Base-by-base conservation (phyloP, 30 jellyfish, hydroid and myxozoan genomes). In the Pelagia noctiluca region DNA sequence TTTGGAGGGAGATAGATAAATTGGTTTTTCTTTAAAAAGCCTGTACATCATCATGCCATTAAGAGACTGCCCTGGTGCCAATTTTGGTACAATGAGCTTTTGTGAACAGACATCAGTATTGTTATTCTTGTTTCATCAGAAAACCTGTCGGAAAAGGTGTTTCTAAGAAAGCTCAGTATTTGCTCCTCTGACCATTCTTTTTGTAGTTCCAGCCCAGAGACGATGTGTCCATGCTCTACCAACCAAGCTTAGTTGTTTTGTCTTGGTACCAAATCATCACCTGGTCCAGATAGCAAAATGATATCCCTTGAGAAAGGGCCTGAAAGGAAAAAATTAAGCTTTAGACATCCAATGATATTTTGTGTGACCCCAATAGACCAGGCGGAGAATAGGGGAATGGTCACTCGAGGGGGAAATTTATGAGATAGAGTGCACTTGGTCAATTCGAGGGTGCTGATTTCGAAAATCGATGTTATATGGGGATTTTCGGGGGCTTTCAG, bases 61-160 rank as follows among this genome's bases (percentile, higher is more conserved):
- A 66, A 66, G 79, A 19, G 32, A 16, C 79, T 66, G 79, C 3
- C 79, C 79, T 66, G 79, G 23, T 37, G 79, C 79, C 33, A 66
- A 46, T 31, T 37, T 66, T 34, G 79, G 63, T 34, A 46, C 57
- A 37, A 33, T 37, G 52, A 66, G 79, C 36, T 66, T 66, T 0
- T 66, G 63, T 66, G 79, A 66, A 66, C 79, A 3, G 79, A 66
- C 36, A 46, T 46, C 63, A 66, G 52, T 66, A 66, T 18, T 66
- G 33, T 37, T 0, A 66, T 10, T 2, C 34, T 46, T 23, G 52
- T 34, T 3, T 66, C 30, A 0, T 32, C 79, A 12, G 79, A 46
- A 66, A 66, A 19, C 54, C 50, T 62, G 7, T 18, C 31, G 47
- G 46, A 36, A 62, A 62, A 62, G 25, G 36, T 23, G 33, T 2